Evolutionary conservation across 2,113 vertebrate genomes (phyloP).

Genomic region (Saguinus imperator): DNA sequence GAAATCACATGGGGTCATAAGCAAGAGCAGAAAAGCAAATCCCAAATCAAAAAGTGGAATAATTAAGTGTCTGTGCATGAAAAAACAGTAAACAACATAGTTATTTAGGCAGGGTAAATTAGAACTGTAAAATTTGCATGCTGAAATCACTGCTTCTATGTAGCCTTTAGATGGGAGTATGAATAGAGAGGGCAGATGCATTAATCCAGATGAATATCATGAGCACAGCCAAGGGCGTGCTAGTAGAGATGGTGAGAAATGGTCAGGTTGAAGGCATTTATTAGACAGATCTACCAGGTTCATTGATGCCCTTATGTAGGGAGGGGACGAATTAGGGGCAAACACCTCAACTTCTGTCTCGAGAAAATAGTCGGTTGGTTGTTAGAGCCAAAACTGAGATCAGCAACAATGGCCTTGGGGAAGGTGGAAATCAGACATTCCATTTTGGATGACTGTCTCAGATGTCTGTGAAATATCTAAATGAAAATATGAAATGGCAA

Average conservation of each 20-base stretch:
- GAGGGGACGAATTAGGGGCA: accelerated
- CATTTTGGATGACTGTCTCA: background rate
- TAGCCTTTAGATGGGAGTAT: background rate
- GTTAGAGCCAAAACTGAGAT: background rate
- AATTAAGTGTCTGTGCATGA: background rate
- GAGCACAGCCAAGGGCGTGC: background rate
- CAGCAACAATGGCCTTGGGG: background rate
- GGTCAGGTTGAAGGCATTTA: background rate
- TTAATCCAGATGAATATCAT: background rate
- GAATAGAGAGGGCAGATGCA: background rate
- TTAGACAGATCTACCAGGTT: background rate
- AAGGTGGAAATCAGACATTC: background rate
- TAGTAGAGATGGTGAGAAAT: background rate
- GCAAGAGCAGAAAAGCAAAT: background rate
- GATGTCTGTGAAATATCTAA: background rate
- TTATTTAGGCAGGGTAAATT: background rate
- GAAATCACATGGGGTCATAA: background rate
- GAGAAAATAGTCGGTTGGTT: background rate
- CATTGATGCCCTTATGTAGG: accelerated
- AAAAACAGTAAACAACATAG: background rate
- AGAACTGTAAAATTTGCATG: background rate
- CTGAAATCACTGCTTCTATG: background rate
- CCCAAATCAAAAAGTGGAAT: background rate
- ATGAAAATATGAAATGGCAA: background rate
- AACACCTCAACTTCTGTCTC: background rate